Base-by-base conservation (phyloP, 2,888 invertebrate genomes). In the Brenthis daphne region DNA sequence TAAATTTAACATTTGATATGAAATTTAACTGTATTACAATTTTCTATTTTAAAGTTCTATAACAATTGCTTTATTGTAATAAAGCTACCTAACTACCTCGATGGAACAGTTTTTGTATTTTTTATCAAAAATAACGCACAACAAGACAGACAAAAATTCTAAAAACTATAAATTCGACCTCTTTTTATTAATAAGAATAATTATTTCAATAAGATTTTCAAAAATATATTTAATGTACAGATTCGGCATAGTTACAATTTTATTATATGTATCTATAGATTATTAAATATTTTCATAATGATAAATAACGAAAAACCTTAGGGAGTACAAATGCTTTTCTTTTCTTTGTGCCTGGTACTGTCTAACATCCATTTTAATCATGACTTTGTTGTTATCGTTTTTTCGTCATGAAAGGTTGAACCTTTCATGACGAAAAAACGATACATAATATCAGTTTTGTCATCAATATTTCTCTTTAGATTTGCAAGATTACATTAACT, bases 341-440 rank as follows among this genome's bases (percentile, higher is more conserved):
- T 50, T 50, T 14, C 37, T 8, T 47, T 29, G 60, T 50, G 48
- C n/a, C 60, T 60, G 60, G 60, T 33, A 33, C 60, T 50, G 60
- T 48, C 60, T 29, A 33, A n/a, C n/a, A 50, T 60, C 50, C 50
- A 50, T 50, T 60, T 50, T 33, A 60, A 60, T 60, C 50, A 60
- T 43, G 11, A 60, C 50, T 50, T 48, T n/a, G 16, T 33, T 60
- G 33, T 60, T 29, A 60, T 60, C 60, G 50, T 60, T 50, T 60
- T 50, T 60, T 50, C 29, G 50, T 50, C 60, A 50, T 60, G 48
- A 50, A 50, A 33, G 12, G 60, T 50, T 50, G 33, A 33, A 60
- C 16, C 16, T 16, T 16, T 16, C 16, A 16, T 16, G 16, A 16
- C 16, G 16, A 16, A 16, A 16, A 16, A 16, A 16, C 16, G 16